phyloP scores from a whole-genome alignment of 2,797 vertebrate genomes.

The Lepilemur septentrionalis region DNA sequence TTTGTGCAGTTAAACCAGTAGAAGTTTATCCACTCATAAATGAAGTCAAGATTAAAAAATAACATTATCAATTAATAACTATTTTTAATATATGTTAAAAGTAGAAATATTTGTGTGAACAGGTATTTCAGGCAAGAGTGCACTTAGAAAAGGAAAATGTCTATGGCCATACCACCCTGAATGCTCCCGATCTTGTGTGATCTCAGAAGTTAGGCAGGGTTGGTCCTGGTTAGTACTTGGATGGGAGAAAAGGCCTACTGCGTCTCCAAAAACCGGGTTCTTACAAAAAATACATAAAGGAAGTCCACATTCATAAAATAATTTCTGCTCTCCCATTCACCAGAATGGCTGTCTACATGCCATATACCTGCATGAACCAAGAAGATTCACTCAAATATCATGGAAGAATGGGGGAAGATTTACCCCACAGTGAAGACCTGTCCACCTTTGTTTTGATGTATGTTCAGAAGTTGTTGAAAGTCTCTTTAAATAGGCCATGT shows the following conservation, averaged over 20 bases:
- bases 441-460: background rate
- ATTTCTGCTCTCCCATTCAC: background rate
- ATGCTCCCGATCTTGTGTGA: too few species aligned
- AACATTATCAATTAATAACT: background rate
- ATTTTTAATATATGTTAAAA: background rate
- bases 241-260: background rate
- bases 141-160: background rate
- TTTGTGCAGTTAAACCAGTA: background rate
- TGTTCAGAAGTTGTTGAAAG: background rate
- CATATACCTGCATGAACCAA: background rate
- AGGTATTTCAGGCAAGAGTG: background rate
- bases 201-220: too few species aligned
- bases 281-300: background rate
- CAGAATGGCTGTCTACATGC: background rate
- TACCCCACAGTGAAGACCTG: background rate
- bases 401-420: background rate
- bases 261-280: too few species aligned
- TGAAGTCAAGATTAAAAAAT: background rate
- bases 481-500: background rate
- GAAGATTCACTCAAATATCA: background rate
- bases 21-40: background rate
- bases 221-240: too few species aligned
- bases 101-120: background rate
- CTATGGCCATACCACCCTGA: too few species aligned
- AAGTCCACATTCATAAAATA: background rate